These are phyloP conservation scores for Muscicapa comitata DNA, from an alignment of 2,797 vertebrate species.

Conservation along the genomic window DNA sequence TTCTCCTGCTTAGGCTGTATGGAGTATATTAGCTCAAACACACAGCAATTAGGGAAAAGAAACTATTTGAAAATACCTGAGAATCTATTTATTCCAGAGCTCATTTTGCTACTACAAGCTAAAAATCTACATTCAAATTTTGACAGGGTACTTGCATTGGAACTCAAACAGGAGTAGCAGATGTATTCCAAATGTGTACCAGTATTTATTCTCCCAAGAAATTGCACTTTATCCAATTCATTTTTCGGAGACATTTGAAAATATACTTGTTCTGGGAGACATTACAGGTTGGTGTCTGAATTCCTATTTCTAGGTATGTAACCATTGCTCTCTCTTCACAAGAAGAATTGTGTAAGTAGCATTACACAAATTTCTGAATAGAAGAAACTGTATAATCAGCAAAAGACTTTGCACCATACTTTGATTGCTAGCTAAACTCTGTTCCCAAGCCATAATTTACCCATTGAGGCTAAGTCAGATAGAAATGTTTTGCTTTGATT, in stretches of 20 bases:
- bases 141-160: neutral
- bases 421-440: neutral
- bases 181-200: neutral
- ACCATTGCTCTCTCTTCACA: neutral
- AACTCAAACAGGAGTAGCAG: neutral
- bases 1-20: neutral
- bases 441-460: neutral
- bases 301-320: neutral
- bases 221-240: neutral
- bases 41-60: neutral
- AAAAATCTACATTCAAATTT: neutral
- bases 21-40: neutral
- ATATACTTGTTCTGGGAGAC: neutral
- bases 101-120: neutral
- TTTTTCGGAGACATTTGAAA: neutral
- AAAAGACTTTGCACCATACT: neutral
- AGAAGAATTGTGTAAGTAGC: neutral
- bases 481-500: neutral
- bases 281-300: neutral
- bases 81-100: neutral
- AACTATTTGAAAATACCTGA: neutral
- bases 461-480: neutral
- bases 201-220: neutral
- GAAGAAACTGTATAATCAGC: neutral
- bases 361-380: neutral